These are phyloP conservation scores for Epicauta chinensis DNA, from an alignment of 1,140 invertebrate species.

Conservation along the genomic window DNA sequence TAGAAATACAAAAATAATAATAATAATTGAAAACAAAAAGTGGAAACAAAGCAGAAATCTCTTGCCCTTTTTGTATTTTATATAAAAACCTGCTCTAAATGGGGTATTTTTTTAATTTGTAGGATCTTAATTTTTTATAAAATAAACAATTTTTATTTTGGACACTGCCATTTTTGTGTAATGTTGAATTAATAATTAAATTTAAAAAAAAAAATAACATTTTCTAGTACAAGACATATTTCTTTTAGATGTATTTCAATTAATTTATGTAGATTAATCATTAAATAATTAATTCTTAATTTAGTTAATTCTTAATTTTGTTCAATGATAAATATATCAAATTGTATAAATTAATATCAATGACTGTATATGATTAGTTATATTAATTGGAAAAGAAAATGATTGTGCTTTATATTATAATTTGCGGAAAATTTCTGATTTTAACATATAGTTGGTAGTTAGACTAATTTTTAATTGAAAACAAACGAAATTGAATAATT, in stretches of 20 bases:
- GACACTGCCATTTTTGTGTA: slow-evolving; percentile 14
- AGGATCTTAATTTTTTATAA: slow-evolving; percentile 12
- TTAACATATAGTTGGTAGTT: not conserved
- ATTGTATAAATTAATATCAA: not conserved
- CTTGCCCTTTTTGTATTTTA: slow-evolving; percentile 16
- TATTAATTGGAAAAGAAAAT: not conserved
- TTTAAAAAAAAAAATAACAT: too few species aligned
- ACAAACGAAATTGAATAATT: not conserved
- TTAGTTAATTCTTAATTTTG: not conserved
- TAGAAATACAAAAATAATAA: slow-evolving; percentile 6
- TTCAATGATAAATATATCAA: not conserved
- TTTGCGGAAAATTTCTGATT: not conserved
- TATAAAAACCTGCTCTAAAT: slow-evolving; percentile 6
- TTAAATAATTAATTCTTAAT: not conserved
- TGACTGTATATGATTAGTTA: not conserved
- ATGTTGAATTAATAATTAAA: too few species aligned
- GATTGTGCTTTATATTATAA: not conserved
- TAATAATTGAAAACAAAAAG: too few species aligned
- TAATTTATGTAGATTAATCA: not conserved
- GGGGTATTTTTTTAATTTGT: slow-evolving; percentile 18
- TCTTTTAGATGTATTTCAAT: not conserved
- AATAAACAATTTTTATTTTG: slow-evolving; percentile 3
- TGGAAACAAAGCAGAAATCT: not conserved
- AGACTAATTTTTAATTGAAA: not conserved
- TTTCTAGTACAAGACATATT: not conserved